phyloP scores from a whole-genome alignment of 2,113 vertebrate species.

The Tyrannus savana region DNA sequence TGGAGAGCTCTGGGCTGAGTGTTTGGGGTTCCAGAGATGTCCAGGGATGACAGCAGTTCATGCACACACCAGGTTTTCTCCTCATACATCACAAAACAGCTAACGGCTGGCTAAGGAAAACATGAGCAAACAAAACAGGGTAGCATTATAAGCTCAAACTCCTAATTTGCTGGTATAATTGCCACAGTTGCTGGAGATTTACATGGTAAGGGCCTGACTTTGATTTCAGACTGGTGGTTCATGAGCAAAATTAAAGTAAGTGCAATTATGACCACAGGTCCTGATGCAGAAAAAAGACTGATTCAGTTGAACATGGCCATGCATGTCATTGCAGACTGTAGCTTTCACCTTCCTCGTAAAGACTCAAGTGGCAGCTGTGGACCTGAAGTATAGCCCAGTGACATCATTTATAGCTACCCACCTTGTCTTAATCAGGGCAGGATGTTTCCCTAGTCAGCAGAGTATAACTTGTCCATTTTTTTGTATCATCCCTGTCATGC shows the following conservation, averaged over 20 bases:
- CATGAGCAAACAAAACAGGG: neutral
- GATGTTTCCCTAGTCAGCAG: neutral
- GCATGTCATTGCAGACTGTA: neutral
- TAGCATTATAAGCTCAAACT: neutral
- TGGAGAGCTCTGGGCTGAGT: neutral
- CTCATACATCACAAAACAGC: neutral
- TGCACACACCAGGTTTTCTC: neutral
- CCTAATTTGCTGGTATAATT: neutral
- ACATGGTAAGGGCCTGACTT: neutral
- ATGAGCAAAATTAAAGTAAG: neutral
- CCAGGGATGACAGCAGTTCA: neutral
- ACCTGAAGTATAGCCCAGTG: neutral
- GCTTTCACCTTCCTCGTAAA: neutral
- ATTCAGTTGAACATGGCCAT: neutral
- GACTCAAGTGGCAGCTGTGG: neutral
- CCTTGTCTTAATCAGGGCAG: neutral
- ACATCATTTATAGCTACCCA: neutral
- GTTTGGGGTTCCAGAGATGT: accelerated
- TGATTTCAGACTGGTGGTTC: neutral
- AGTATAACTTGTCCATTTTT: neutral
- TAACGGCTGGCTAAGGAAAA: neutral
- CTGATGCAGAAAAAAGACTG: neutral
- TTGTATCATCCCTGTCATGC: neutral
- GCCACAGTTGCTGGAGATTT: neutral
- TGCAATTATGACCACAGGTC: neutral